Percentiles rank a stretch among this genome's conserved stretches.
phyloP scores from a whole-genome alignment of 2,113 vertebrate genomes.

The Ammospiza caudacuta region DNA sequence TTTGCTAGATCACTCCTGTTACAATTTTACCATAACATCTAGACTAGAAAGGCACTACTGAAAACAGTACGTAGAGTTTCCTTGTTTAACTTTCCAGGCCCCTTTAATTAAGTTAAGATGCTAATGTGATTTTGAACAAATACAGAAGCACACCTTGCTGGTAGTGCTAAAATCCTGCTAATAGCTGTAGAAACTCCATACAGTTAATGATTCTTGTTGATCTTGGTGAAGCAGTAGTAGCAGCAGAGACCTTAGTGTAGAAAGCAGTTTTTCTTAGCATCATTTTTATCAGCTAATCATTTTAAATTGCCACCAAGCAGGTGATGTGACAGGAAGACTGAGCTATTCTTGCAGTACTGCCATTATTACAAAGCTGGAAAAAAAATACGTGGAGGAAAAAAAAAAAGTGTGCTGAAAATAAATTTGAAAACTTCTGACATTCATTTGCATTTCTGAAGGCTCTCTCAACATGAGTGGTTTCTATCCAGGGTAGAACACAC shows the following conservation, averaged over 20 bases:
- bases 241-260: neutral
- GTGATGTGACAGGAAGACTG: neutral
- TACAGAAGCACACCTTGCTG: neutral
- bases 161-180: neutral
- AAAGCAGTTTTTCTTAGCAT: neutral
- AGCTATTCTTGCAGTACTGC: neutral
- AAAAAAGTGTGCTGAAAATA: neutral
- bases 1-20: neutral
- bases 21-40: neutral
- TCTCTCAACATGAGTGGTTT: neutral
- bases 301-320: neutral
- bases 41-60: neutral
- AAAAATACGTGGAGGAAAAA: neutral
- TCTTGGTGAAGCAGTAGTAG: neutral
- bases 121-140: neutral
- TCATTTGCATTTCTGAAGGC: conserved; percentile 17
- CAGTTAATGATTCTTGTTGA: neutral
- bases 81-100: neutral
- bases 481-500: neutral
- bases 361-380: neutral
- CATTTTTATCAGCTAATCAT: conserved; percentile 3
- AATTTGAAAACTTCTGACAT: neutral
- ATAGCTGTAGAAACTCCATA: neutral
- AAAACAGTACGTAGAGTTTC: neutral
- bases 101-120: neutral